Evolutionary conservation across 2,113 vertebrate species (phyloP).

Genomic region (Gambusia holbrooki): DNA sequence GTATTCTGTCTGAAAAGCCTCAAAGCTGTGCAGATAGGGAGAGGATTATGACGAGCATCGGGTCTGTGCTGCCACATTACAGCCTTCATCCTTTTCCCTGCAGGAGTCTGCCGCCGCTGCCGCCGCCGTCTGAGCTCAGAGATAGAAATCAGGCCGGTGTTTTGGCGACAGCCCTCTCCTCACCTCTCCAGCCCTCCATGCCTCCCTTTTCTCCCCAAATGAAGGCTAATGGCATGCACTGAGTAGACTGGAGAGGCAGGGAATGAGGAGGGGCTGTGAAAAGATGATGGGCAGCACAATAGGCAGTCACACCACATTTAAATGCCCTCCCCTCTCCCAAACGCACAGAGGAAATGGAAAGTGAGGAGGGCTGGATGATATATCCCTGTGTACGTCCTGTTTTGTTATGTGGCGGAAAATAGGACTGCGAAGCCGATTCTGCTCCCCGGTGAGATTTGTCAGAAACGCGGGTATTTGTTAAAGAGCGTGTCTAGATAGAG

Average conservation of each 20-base stretch:
- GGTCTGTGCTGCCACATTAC: constrained; percentile 62
- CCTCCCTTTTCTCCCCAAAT: constrained; percentile 25
- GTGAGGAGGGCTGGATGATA: constrained; percentile 26
- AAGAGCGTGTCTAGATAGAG: constrained; percentile 24
- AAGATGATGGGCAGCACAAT: constrained; percentile 62
- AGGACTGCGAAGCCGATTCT: constrained; percentile 49
- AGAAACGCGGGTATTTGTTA: constrained; percentile 43
- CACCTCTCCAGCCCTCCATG: constrained; percentile 55
- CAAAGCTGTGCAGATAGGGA: constrained; percentile 42
- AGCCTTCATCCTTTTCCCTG: constrained; percentile 48
- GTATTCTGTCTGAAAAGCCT: constrained; percentile 36
- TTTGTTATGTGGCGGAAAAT: constrained; percentile 57
- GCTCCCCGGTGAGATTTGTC: constrained; percentile 34
- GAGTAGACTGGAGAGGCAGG: constrained; percentile 24
- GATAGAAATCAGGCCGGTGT: constrained; percentile 60
- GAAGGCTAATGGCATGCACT: constrained; percentile 43
- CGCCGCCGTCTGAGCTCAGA: constrained; percentile 23
- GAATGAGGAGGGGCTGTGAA: constrained; percentile 35
- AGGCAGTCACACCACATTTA: constrained; percentile 60
- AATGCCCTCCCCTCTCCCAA: constrained; percentile 27
- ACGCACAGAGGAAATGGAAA: constrained; percentile 32
- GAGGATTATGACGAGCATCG: constrained; percentile 60
- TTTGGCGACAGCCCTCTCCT: constrained; percentile 45
- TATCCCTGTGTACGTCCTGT: constrained; percentile 27
- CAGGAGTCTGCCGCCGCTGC: constrained; percentile 36